Evolutionary conservation across 2,888 invertebrate species (phyloP).

Genomic region (Eilema sororculum): DNA sequence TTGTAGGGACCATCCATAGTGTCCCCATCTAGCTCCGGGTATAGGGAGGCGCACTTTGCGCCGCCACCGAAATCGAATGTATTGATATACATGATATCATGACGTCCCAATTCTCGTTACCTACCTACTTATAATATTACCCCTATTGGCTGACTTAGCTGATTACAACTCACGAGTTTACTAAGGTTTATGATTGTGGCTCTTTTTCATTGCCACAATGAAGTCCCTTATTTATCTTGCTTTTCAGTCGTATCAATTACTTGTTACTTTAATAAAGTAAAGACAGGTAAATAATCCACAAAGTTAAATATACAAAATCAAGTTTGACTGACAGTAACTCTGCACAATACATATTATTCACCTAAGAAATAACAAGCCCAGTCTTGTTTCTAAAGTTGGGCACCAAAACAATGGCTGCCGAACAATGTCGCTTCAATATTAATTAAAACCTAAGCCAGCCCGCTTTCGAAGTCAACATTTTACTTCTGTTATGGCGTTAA

Average conservation of each 20-base stretch:
- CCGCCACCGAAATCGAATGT: too few species aligned
- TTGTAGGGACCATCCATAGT: too few species aligned
- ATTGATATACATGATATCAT: too few species aligned
- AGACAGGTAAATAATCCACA: not conserved
- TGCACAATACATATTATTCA: not conserved
- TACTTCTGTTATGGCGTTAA: not conserved
- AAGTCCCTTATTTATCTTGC: too few species aligned
- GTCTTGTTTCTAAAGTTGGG: not conserved
- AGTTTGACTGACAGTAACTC: not conserved
- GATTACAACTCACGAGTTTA: too few species aligned
- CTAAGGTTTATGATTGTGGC: too few species aligned
- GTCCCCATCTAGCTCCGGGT: too few species aligned
- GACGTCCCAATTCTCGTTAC: too few species aligned
- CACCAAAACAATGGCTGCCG: not conserved
- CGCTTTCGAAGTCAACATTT: not conserved
- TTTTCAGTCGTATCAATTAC: not conserved
- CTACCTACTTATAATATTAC: too few species aligned
- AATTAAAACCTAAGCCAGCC: not conserved
- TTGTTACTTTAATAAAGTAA: not conserved
- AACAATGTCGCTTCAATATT: constrained; percentile 1
- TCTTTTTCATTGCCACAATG: too few species aligned
- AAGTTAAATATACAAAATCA: not conserved
- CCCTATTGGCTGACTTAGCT: too few species aligned
- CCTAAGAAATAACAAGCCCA: constrained; percentile 4
- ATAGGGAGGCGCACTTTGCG: too few species aligned